Percentiles rank a stretch among this genome's conserved stretches.
These are phyloP conservation scores for Andrena bucephala DNA, from an alignment of 2,888 invertebrate genomes.

Conservation along the genomic window DNA sequence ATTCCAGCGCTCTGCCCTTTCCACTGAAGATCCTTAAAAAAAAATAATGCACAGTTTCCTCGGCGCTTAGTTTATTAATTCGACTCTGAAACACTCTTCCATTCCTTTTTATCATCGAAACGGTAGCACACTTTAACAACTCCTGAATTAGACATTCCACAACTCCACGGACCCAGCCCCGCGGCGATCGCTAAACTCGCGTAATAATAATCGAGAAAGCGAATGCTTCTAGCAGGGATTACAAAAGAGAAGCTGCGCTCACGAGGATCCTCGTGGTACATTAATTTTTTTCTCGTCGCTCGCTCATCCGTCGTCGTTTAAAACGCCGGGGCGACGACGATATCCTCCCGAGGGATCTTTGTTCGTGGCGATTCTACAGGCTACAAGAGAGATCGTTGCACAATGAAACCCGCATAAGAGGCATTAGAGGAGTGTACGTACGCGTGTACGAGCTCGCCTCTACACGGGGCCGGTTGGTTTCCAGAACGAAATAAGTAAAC, in stretches of 20 bases:
- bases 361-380: constrained; percentile 63
- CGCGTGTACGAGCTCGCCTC: constrained; percentile 21
- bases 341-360: constrained; percentile 57
- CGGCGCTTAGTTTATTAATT: too few species aligned
- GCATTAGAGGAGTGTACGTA: constrained; percentile 55
- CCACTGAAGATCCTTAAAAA: too few species aligned
- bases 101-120: too few species aligned
- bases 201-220: neutral
- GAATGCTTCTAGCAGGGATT: neutral
- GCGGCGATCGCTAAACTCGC: neutral
- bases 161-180: too few species aligned
- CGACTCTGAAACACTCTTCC: too few species aligned
- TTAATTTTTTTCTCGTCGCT: constrained; percentile 35
- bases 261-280: neutral
- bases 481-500: constrained; percentile 44
- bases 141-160: too few species aligned
- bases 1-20: too few species aligned
- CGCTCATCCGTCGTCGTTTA: constrained; percentile 30
- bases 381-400: constrained; percentile 67
- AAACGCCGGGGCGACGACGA: constrained; percentile 39
- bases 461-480: constrained; percentile 44
- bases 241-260: neutral
- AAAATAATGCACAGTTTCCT: too few species aligned
- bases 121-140: too few species aligned
- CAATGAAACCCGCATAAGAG: constrained; percentile 70